Percentiles rank a stretch among this genome's conserved stretches.
Conservation (phyloP, 30 jellyfish, hydroid and myxozoan genomes). For the Hydractinia symbiolongicarpus region DNA sequence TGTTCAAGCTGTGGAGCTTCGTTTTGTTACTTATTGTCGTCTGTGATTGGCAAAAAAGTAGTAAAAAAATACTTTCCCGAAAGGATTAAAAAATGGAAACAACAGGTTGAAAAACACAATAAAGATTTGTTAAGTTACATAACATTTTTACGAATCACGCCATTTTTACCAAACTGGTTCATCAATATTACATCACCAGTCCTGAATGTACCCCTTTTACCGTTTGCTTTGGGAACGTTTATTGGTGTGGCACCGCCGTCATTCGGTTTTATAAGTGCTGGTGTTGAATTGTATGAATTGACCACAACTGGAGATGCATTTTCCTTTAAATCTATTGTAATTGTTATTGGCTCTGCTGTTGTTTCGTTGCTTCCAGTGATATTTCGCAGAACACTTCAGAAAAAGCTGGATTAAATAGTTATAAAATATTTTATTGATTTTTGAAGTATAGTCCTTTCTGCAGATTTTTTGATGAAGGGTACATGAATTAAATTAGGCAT, state of each 20-base stretch:
- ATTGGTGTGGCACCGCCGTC: constrained; percentile 96
- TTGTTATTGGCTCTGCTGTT: constrained; percentile 66
- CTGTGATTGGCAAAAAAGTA: constrained; percentile 65
- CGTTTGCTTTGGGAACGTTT: constrained; percentile 78
- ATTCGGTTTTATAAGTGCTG: constrained; percentile 88
- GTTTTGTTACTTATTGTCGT: constrained; percentile 57
- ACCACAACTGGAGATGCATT: constrained; percentile 91
- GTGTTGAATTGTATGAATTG: constrained; percentile 81
- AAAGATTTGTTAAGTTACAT: constrained; percentile 67
- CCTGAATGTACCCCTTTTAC: constrained; percentile 70
- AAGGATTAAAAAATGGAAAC: constrained; percentile 56
- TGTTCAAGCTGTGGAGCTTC: constrained; percentile 87
- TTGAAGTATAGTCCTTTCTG: too few relatives aligned
- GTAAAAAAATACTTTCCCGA: constrained; percentile 67
- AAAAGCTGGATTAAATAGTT: constrained; percentile 19
- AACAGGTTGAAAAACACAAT: constrained; percentile 58
- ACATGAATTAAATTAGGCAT: too few relatives aligned
- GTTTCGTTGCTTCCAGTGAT: constrained; percentile 73
- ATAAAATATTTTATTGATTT: too few relatives aligned
- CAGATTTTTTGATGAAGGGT: too few relatives aligned
- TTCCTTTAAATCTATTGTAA: constrained; percentile 68
- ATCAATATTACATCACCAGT: constrained; percentile 89
- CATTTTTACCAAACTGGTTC: constrained; percentile 91
- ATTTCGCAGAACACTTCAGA: constrained; percentile 51
- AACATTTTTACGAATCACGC: constrained; percentile 76